Percentiles rank a stretch among this genome's conserved stretches.
Evolutionary conservation across 2,888 invertebrate species (phyloP).

Genomic region (Aleiodes leptofemur): DNA sequence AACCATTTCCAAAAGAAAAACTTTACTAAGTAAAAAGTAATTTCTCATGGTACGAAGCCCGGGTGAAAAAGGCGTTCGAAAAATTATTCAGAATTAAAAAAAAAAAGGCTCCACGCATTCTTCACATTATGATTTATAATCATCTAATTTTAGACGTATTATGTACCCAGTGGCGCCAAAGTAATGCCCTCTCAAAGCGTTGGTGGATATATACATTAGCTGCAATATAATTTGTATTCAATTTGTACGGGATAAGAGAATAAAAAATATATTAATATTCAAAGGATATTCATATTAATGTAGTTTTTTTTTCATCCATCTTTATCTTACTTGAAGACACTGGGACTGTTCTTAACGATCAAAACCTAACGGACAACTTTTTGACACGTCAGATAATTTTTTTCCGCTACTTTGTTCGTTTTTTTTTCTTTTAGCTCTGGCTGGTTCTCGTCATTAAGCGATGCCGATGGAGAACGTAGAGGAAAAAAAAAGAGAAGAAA

Average conservation of each 20-base stretch:
- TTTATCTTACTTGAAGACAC: conserved; percentile 4
- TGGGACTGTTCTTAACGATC: conserved; percentile 9
- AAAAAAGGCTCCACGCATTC: conserved; percentile 5
- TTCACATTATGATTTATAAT: conserved; percentile 20
- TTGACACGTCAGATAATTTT: conserved; percentile 27
- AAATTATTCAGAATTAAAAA: conserved; percentile 14
- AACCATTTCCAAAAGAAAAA: conserved; percentile 8
- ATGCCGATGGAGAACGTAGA: conserved; percentile 23
- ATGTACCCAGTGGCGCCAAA: conserved; percentile 18
- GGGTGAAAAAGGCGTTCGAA: conserved; percentile 8
- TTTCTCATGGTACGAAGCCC: not conserved
- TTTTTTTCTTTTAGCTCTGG: not conserved
- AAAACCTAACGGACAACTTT: conserved; percentile 28
- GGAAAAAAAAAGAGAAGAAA: not conserved
- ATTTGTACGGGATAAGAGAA: not conserved
- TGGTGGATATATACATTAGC: not conserved
- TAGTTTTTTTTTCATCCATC: conserved; percentile 12
- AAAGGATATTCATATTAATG: conserved; percentile 5
- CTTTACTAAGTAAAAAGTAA: conserved; percentile 1
- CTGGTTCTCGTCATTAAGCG: conserved; percentile 18
- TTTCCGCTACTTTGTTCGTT: not conserved
- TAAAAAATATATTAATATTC: conserved; percentile 32
- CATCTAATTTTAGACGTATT: conserved; percentile 18
- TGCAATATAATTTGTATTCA: conserved; percentile 18
- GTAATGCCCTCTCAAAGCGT: not conserved